Evolutionary conservation across 2,888 invertebrate species (phyloP).

Genomic region (Linnaemya vulpina): DNA sequence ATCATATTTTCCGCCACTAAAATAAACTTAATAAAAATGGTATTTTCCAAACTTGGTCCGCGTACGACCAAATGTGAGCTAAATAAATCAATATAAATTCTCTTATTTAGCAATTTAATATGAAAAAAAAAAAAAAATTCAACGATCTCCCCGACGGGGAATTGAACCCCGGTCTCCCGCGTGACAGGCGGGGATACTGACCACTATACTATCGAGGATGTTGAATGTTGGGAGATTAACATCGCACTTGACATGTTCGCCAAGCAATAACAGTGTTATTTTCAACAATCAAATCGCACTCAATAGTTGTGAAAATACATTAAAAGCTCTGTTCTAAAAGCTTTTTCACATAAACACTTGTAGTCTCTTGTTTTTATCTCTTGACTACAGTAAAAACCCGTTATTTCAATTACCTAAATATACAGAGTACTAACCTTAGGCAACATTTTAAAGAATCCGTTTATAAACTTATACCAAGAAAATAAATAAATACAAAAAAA

Average conservation of each 20-base stretch:
- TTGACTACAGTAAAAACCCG: conserved; percentile 54
- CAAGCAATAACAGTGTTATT: neutral
- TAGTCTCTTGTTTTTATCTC: neutral
- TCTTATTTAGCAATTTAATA: neutral
- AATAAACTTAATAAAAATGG: too few relatives aligned
- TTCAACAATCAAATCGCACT: neutral
- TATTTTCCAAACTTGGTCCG: too few relatives aligned
- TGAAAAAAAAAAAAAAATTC: neutral
- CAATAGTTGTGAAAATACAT: neutral
- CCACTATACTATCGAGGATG: conserved; percentile 82
- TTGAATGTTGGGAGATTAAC: neutral
- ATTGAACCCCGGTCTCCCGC: conserved; percentile 83
- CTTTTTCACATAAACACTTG: conserved; percentile 16
- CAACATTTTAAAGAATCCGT: conserved; percentile 49
- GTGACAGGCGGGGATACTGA: conserved; percentile 82
- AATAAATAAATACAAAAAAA: neutral
- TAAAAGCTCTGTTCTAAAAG: conserved; percentile 46
- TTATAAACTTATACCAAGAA: conserved; percentile 22
- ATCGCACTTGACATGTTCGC: neutral
- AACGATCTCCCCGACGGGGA: conserved; percentile 82
- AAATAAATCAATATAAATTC: too few relatives aligned
- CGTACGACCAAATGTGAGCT: too few relatives aligned
- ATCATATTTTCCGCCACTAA: too few relatives aligned
- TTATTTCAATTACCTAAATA: conserved; percentile 45
- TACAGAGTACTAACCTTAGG: conserved; percentile 69